Evolutionary conservation across 2,888 invertebrate genomes (phyloP).

Genomic region (Adelphocoris suturalis): DNA sequence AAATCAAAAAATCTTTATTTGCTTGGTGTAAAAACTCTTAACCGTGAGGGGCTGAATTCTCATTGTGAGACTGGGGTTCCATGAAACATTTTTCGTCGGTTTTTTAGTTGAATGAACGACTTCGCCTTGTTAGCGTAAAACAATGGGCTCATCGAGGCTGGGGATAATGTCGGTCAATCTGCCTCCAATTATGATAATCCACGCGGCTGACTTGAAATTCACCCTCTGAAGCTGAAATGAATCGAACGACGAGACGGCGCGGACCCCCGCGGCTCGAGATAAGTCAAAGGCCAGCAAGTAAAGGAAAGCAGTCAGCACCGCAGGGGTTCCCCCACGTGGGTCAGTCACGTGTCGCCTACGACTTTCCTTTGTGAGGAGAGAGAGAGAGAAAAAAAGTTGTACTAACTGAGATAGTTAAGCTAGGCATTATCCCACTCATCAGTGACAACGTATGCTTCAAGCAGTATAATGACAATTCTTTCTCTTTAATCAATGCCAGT

Average conservation of each 20-base stretch:
- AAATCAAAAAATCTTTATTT: no score
- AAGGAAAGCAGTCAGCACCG: neutral
- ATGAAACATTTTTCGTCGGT: neutral
- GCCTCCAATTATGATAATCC: conserved; percentile 39
- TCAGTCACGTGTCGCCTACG: neutral
- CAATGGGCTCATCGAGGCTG: neutral
- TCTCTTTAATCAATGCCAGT: no score
- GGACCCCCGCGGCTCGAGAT: neutral
- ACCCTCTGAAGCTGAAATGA: neutral
- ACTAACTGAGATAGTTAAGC: neutral
- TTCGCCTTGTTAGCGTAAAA: conserved; percentile 6
- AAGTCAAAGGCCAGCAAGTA: neutral
- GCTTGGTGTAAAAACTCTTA: no score
- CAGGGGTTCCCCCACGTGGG: neutral
- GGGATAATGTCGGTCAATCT: conserved; percentile 22
- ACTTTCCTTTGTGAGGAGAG: neutral
- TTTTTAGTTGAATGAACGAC: neutral
- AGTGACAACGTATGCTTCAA: no score
- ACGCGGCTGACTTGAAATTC: neutral
- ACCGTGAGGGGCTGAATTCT: no score
- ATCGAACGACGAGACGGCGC: neutral
- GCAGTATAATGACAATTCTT: no score
- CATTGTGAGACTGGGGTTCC: no score
- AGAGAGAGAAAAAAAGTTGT: neutral
- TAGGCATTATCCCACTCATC: neutral